Base-by-base conservation (phyloP, 2,797 vertebrate genomes). In the Nannoperca obscura region DNA sequence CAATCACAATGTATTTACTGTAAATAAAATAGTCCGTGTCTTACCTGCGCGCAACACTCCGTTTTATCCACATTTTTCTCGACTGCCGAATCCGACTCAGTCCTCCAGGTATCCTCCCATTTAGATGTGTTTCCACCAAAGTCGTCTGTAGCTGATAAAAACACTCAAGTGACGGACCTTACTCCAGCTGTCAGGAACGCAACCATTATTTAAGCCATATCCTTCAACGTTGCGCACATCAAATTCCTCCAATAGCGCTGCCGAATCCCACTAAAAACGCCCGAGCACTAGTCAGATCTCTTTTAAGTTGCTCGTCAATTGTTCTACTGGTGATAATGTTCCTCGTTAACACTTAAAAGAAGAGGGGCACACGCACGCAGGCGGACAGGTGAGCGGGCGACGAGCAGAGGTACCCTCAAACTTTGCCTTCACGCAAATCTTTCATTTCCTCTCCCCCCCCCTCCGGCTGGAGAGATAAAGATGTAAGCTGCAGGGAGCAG, bases 1-100 rank as follows among this genome's bases (percentile, higher is more conserved):
- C 7, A 27, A 19, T 8, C 30, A 1, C 20, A 30, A 1, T n/a
- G 17, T 13, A 5, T 55, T 17, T 5, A 2, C 10, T 17, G 8
- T 3, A 27, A 24, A 72, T 34, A 0, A 52, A 42, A 64, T 7
- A 0, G 32, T 42, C 4, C 7, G 44, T 70, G 66, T 83, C 93
- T 95, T 95, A 96, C 95, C 95, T 96, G 95, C 94, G 95, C 88
- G 92, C 89, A 84, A 93, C 89, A 86, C 93, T 94, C 91, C 93
- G 93, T 94, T 95, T 95, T 88, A 96, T 93, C 95, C 95, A 95
- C 95, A 96, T 96, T 92, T 94, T 89, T 94, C 88, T 88, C 86
- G 86, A 84, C 93, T 89, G 89, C 88, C 80, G 88, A 92, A 92
- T 91, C 93, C 92, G 91, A 87, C 91, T 95, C 92, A 95, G 92